Conservation (phyloP, 2,797 vertebrate species). For the Peromyscus melanophrys region DNA sequence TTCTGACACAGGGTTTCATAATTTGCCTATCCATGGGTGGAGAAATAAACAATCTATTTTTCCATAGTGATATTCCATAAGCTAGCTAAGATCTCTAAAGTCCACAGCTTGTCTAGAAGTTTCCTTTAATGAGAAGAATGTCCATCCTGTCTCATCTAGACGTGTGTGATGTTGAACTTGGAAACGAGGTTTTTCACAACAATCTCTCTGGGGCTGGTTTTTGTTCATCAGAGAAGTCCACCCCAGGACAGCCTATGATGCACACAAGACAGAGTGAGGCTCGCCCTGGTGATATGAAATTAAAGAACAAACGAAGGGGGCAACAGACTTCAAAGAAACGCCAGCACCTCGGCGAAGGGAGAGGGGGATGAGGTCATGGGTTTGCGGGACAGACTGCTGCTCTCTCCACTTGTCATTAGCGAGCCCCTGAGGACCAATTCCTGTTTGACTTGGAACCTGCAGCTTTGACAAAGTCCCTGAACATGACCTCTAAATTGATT, state of each 20-base stretch:
- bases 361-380: not conserved
- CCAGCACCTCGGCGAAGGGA: not conserved
- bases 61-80: constrained; percentile 63
- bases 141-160: constrained; percentile 59
- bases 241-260: not conserved
- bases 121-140: constrained; percentile 52
- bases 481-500: constrained; percentile 85
- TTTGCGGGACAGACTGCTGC: not conserved
- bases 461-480: constrained; percentile 76
- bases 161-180: not conserved
- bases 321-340: constrained; percentile 62
- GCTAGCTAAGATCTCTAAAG: constrained; percentile 16
- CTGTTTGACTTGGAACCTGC: constrained; percentile 67
- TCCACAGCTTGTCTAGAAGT: constrained; percentile 8
- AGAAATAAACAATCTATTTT: constrained; percentile 57
- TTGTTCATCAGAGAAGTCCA: constrained; percentile 52
- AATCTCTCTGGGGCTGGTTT: not conserved
- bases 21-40: constrained; percentile 41
- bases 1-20: constrained; percentile 65
- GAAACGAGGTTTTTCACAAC: constrained; percentile 53
- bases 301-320: constrained; percentile 59
- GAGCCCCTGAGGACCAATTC: constrained; percentile 45
- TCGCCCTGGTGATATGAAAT: constrained; percentile 19
- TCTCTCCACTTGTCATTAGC: constrained; percentile 52
- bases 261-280: not conserved